Percentiles rank a stretch among this genome's conserved stretches.
These are phyloP conservation scores for Ginglymostoma cirratum DNA, from an alignment of 2,113 vertebrate species.

Conservation along the genomic window DNA sequence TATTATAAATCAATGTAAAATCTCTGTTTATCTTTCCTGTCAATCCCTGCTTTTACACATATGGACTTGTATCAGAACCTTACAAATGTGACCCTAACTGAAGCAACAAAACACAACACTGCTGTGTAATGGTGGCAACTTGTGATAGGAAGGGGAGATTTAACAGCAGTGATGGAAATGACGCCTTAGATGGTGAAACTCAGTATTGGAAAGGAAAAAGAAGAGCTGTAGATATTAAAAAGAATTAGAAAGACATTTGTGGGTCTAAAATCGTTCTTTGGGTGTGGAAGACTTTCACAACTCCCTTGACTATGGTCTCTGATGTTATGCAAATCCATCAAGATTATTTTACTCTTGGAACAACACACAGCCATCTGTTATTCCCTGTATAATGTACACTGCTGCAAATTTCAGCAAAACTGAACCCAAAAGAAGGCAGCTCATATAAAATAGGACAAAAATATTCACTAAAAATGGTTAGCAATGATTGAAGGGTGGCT, in stretches of 20 bases:
- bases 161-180: neutral
- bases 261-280: slow-evolving; percentile 20
- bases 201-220: neutral
- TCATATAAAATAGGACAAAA: neutral
- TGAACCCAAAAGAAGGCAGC: neutral
- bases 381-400: neutral
- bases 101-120: neutral
- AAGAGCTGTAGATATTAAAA: neutral
- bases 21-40: neutral
- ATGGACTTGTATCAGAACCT: neutral
- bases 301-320: slow-evolving; percentile 16
- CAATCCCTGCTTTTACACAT: neutral
- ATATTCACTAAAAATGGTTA: neutral
- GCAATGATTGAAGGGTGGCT: neutral
- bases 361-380: slow-evolving; percentile 23
- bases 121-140: neutral
- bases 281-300: neutral
- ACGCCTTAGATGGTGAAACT: neutral
- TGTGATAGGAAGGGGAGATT: neutral
- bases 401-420: neutral
- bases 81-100: neutral
- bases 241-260: neutral
- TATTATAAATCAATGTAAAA: neutral
- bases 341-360: slow-evolving; percentile 26
- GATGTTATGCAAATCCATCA: slow-evolving; percentile 32